A percentile compares a stretch with the other conserved stretches of the same genome.
Evolutionary conservation across 35 echinoderm and acorn worm species (phyloP).

Genomic region (Heliocidaris tuberculata): DNA sequence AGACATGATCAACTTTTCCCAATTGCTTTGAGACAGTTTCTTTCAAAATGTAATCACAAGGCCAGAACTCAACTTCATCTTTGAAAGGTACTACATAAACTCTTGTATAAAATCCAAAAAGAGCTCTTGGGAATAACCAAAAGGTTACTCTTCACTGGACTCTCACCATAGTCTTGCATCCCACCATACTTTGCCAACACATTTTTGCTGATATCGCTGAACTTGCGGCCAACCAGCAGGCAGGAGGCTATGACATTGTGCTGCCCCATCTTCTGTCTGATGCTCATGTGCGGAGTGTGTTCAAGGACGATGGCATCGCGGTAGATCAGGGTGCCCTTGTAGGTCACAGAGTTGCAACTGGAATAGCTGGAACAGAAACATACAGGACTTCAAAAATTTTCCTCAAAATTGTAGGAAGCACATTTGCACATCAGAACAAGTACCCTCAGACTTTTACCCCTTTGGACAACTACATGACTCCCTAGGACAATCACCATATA

Average conservation of each 20-base stretch:
- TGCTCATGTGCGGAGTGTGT: not conserved
- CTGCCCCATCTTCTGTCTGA: constrained; percentile 52
- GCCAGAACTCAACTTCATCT: no score
- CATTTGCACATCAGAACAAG: not conserved
- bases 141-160: no score
- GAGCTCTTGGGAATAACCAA: no score
- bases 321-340: constrained; percentile 53
- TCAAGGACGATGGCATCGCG: constrained; percentile 50
- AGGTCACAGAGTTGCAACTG: constrained; percentile 60
- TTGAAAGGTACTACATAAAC: no score
- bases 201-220: not conserved
- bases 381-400: not conserved
- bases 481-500: no score
- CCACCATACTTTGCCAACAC: not conserved
- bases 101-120: no score
- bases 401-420: not conserved
- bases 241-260: constrained; percentile 67
- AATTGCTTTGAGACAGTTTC: no score
- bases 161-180: constrained; percentile 9
- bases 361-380: constrained; percentile 42
- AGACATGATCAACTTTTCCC: no score
- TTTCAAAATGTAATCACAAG: no score
- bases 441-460: no score
- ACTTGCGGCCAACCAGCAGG: constrained; percentile 49
- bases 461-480: no score